phyloP scores from a whole-genome alignment of 2,888 invertebrate species.

The Coleophora flavipennella region DNA sequence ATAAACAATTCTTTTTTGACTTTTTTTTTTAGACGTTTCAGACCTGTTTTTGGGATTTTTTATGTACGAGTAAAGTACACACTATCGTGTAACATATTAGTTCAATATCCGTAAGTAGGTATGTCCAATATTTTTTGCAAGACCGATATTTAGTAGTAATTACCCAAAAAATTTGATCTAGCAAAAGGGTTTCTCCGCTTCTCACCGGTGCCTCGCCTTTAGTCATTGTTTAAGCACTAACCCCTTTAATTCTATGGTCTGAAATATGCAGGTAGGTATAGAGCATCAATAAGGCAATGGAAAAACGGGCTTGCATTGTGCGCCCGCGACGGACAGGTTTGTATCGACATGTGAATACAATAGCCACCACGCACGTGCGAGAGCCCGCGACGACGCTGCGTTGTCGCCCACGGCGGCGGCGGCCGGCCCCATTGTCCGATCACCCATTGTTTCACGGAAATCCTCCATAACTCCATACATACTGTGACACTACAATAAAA shows the following conservation, averaged over 20 bases:
- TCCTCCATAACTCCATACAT: conserved; percentile 51
- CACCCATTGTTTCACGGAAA: conserved; percentile 61
- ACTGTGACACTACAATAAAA: conserved; percentile 50
- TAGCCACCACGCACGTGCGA: conserved; percentile 39
- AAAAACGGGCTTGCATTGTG: conserved; percentile 13
- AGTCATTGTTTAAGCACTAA: not conserved
- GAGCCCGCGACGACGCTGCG: conserved; percentile 25
- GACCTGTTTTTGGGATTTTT: too few species aligned
- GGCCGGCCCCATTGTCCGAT: conserved; percentile 49
- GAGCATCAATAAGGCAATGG: not conserved
- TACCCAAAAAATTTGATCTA: too few species aligned
- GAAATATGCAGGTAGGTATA: conserved; percentile 18
- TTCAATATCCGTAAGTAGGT: too few species aligned
- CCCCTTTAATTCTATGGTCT: not conserved
- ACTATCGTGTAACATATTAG: too few species aligned
- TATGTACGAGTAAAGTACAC: too few species aligned
- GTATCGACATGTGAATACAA: conserved; percentile 51
- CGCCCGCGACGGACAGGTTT: conserved; percentile 21
- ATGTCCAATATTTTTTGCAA: too few species aligned
- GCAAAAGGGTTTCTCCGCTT: too few species aligned
- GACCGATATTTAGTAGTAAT: too few species aligned
- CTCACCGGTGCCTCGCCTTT: not conserved
- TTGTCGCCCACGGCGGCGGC: conserved; percentile 11
- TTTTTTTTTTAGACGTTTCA: too few species aligned
- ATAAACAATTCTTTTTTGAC: not conserved